phyloP scores from a whole-genome alignment of 2,113 vertebrate species.

The Coptodon rendalli region DNA sequence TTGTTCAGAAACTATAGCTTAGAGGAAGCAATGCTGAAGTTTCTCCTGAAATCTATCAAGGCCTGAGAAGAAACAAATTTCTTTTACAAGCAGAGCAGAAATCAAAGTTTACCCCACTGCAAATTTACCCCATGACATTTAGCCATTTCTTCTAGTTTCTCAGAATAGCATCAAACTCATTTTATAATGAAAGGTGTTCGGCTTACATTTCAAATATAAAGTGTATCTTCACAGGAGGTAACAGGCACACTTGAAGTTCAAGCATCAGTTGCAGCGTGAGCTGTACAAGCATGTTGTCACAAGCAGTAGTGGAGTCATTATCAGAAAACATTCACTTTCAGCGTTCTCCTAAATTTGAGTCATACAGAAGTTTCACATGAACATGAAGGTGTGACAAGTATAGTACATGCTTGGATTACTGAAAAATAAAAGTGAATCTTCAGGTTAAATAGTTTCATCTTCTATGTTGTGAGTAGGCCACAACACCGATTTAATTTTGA shows the following conservation, averaged over 20 bases:
- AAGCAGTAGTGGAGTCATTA: not conserved
- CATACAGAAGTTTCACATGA: not conserved
- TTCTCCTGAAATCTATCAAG: not conserved
- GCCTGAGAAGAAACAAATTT: too few relatives aligned
- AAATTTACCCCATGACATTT: not conserved
- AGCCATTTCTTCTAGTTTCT: not conserved
- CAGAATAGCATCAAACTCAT: not conserved
- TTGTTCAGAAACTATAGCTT: not conserved
- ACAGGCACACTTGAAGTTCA: not conserved
- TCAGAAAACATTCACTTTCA: not conserved
- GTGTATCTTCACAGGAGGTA: not conserved
- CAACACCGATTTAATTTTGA: rapidly evolving
- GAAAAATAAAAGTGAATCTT: not conserved
- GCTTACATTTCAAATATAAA: not conserved
- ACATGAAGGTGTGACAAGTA: not conserved
- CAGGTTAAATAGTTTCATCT: not conserved
- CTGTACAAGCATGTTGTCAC: not conserved
- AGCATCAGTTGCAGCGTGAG: not conserved
- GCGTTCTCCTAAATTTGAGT: not conserved
- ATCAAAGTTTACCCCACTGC: not conserved
- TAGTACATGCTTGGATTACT: rapidly evolving
- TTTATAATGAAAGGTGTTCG: not conserved
- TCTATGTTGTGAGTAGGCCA: not conserved
- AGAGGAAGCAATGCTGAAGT: not conserved
- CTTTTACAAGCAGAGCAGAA: not conserved